phyloP scores from a whole-genome alignment of 1,140 invertebrate genomes.

The Microplitis demolitor region DNA sequence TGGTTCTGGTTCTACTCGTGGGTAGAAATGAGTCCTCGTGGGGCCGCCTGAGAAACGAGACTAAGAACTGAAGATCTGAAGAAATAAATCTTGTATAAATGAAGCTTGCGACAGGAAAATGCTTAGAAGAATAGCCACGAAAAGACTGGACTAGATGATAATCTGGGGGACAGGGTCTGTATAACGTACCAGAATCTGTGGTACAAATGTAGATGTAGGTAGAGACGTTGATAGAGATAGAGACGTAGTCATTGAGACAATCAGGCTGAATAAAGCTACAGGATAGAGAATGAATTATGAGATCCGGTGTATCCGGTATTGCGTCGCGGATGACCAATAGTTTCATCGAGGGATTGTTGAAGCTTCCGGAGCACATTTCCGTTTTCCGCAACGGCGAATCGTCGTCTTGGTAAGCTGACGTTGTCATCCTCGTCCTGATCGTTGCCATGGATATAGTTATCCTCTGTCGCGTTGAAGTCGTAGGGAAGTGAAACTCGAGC shows the following conservation, averaged over 20 bases:
- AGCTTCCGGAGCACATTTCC: conserved; percentile 63
- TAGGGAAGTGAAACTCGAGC: neutral
- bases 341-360: conserved; percentile 64
- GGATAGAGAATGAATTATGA: conserved; percentile 59
- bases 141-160: neutral
- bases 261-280: neutral
- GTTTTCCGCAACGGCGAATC: conserved; percentile 53
- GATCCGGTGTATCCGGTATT: conserved; percentile 60
- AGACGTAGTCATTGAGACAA: conserved; percentile 1
- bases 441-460: conserved; percentile 15
- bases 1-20: too few relatives aligned
- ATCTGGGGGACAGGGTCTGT: too few relatives aligned
- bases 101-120: neutral
- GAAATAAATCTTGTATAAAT: neutral
- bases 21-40: neutral
- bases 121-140: neutral
- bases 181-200: too few relatives aligned
- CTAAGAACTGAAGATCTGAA: too few relatives aligned
- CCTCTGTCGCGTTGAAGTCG: conserved; percentile 25
- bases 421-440: too few relatives aligned
- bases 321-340: conserved; percentile 63
- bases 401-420: conserved; percentile 16
- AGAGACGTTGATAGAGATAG: neutral
- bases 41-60: neutral
- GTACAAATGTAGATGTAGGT: neutral